Percentiles rank a stretch among this genome's conserved stretches.
Evolutionary conservation across 2,888 invertebrate species (phyloP).

Genomic region (Tricholauxania praeusta): DNA sequence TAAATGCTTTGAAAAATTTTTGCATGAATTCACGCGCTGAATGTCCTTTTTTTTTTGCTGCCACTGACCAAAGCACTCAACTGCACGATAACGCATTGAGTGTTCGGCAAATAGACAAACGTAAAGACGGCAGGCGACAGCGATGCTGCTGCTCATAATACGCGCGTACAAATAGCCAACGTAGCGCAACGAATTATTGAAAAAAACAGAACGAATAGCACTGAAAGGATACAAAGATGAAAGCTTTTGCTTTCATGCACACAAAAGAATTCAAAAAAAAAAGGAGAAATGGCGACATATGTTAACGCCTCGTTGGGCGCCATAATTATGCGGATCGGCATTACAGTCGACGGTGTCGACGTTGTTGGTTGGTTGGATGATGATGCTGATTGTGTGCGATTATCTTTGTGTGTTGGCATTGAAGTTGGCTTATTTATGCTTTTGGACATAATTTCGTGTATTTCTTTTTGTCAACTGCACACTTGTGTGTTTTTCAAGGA

Average conservation of each 20-base stretch:
- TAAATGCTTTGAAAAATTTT: conserved; percentile 61
- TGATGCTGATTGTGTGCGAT: conserved; percentile 31
- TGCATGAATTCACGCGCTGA: conserved; percentile 59
- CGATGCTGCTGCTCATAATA: background rate
- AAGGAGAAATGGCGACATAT: conserved; percentile 48
- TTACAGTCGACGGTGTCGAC: conserved; percentile 11
- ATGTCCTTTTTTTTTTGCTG: conserved; percentile 40
- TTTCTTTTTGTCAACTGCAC: background rate
- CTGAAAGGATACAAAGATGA: conserved; percentile 44
- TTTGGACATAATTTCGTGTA: conserved; percentile 48
- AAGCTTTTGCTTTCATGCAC: conserved; percentile 9
- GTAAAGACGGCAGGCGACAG: conserved; percentile 33
- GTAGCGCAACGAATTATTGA: conserved; percentile 21
- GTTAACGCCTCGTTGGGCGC: conserved; percentile 58
- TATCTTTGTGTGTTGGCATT: conserved; percentile 45
- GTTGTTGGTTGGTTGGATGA: conserved; percentile 39
- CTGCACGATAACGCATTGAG: background rate
- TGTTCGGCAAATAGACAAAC: background rate
- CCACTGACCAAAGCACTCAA: conserved; percentile 32
- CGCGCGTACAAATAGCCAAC: conserved; percentile 12
- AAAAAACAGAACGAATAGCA: conserved; percentile 11
- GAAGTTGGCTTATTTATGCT: conserved; percentile 52
- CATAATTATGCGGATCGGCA: conserved; percentile 52
- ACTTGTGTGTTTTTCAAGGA: conserved; percentile 26
- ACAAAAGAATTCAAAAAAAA: background rate